Evolutionary conservation across 2,888 invertebrate species (phyloP), one percentile per base, ranked within the genome.

Genomic region (Rotaria socialis): DNA sequence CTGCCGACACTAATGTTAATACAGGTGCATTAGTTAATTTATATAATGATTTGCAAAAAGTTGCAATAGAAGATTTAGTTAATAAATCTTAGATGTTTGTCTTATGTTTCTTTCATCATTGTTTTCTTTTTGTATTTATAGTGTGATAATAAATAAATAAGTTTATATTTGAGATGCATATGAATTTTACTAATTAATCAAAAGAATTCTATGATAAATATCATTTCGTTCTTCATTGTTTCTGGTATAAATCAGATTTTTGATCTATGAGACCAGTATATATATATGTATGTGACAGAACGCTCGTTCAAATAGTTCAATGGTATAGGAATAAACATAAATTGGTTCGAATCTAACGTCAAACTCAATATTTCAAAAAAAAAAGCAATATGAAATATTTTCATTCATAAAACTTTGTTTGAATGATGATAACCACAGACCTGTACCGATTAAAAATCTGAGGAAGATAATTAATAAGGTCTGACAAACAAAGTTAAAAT

Each of bases 361-460:
- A 58, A 24, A 10, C 58, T 24, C n/a, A 22, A 14, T 16, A 47
- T 47, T 47, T 47, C 11, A 11, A 47, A 47, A 10, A 47, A 47
- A 47, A 47, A 2, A 35, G 50, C 1, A 52, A 52, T 52, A 56
- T 24, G 5, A 8, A 56, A 22, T 10, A 8, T 58, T 10, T n/a
- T 58, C 58, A 58, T 58, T 24, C 11, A 2, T 27, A 24, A 27
- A 27, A 60, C 14, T 60, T 67, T 67, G 67, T 67, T 67, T 67
- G 67, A 67, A 67, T 67, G 67, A 67, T 67, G 67, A 67, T 67
- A 67, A 19, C 67, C 67, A 67, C 67, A 67, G 67, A 67, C 67
- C 67, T 67, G 67, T 67, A 67, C 67, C 67, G 67, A 67, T 19
- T 35, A 67, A 7, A 67, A 1, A 41, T 16, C 16, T 67, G 67